These are phyloP conservation scores for Myiothlypis chrysogaster DNA, from an alignment of 2,797 vertebrate genomes.

Conservation along the genomic window DNA sequence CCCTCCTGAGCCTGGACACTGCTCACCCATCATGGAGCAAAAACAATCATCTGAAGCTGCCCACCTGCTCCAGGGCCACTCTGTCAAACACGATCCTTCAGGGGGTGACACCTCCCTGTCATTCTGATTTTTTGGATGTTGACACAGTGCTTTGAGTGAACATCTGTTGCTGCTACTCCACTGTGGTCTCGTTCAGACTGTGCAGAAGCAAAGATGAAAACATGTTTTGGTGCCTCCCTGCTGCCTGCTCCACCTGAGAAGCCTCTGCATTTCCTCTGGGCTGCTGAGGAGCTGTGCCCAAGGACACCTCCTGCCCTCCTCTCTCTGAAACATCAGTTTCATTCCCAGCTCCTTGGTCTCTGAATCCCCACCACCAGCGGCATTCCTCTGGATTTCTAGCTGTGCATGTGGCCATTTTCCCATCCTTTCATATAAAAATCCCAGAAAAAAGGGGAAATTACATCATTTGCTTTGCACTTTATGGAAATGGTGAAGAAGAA, in stretches of 20 bases:
- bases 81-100: not conserved
- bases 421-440: not conserved
- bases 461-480: not conserved
- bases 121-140: conserved; percentile 21
- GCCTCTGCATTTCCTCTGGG: not conserved
- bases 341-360: not conserved
- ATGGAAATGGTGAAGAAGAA: not conserved
- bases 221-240: not conserved
- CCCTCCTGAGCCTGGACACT: conserved; percentile 6
- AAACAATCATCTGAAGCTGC: not conserved
- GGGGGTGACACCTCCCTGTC: conserved; percentile 1
- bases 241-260: not conserved
- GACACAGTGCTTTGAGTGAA: not conserved
- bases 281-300: not conserved
- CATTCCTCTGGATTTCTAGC: not conserved
- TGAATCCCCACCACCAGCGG: not conserved
- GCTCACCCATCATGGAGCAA: not conserved
- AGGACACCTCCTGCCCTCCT: not conserved
- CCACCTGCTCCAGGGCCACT: conserved; percentile 48
- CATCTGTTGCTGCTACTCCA: conserved; percentile 35
- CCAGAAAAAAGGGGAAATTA: not conserved
- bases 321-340: not conserved
- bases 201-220: not conserved
- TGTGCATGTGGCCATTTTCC: not conserved
- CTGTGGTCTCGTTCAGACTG: not conserved